A percentile compares a stretch with the other conserved stretches of the same genome.
These are phyloP conservation scores for Limenitis camilla DNA, from an alignment of 2,888 invertebrate species.

Conservation along the genomic window DNA sequence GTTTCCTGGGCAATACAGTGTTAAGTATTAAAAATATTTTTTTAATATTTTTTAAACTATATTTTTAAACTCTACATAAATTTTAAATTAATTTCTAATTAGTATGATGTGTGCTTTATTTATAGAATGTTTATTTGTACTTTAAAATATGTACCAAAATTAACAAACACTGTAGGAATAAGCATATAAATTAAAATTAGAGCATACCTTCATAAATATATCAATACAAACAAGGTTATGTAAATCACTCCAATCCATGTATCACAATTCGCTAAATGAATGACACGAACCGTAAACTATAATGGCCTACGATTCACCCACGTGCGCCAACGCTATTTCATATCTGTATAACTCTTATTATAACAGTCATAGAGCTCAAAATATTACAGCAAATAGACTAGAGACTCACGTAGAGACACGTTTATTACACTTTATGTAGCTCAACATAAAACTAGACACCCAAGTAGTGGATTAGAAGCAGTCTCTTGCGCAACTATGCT, in stretches of 20 bases:
- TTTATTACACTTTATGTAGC: constrained; percentile 59
- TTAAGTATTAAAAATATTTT: too few relatives aligned
- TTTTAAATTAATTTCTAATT: too few relatives aligned
- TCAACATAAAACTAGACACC: constrained; percentile 68
- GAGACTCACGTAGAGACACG: constrained; percentile 8
- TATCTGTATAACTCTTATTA: constrained; percentile 15
- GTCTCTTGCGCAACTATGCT: constrained; percentile 53
- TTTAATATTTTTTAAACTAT: background rate
- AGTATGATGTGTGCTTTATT: too few relatives aligned
- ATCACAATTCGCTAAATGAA: constrained; percentile 64
- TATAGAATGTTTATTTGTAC: too few relatives aligned
- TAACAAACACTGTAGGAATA: too few relatives aligned
- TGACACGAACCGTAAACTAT: constrained; percentile 58
- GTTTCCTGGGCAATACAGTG: too few relatives aligned
- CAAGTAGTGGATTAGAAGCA: constrained; percentile 65
- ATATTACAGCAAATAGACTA: constrained; percentile 9
- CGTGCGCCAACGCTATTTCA: constrained; percentile 37
- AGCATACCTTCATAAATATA: constrained; percentile 11
- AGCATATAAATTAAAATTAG: constrained; percentile 5
- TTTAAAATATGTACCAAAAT: too few relatives aligned
- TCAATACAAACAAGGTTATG: constrained; percentile 22
- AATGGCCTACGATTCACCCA: constrained; percentile 56
- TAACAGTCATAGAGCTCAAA: constrained; percentile 32
- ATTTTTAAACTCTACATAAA: too few relatives aligned
- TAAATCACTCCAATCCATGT: constrained; percentile 45